These are phyloP conservation scores for Amphipoea oculea DNA, from an alignment of 2,888 invertebrate species.

Conservation along the genomic window DNA sequence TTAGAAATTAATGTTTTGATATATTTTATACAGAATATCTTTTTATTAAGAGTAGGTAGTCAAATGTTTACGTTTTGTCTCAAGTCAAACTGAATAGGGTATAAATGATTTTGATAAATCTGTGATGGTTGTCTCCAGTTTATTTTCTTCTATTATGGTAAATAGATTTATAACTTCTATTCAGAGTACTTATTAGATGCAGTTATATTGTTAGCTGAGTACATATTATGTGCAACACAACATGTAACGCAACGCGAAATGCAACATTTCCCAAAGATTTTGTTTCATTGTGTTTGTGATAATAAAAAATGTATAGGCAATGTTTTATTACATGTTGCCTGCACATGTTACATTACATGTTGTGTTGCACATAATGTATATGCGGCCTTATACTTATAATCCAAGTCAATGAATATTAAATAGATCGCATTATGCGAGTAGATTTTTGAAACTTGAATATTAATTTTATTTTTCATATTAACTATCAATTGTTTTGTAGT, in stretches of 20 bases:
- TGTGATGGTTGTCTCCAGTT: constrained; percentile 38
- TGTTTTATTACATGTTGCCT: not conserved
- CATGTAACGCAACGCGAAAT: not conserved
- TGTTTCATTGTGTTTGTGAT: not conserved
- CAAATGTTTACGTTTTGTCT: too few species aligned
- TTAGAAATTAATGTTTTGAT: too few species aligned
- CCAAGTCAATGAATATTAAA: constrained; percentile 39
- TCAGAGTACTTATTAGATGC: constrained; percentile 50
- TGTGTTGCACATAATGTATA: constrained; percentile 10
- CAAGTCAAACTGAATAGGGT: not conserved
- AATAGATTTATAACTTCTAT: constrained; percentile 47
- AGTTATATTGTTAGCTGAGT: constrained; percentile 14
- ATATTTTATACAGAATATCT: too few species aligned
- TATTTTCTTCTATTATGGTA: constrained; percentile 21
- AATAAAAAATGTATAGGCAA: not conserved
- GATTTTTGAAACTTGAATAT: constrained; percentile 34
- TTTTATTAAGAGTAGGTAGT: too few species aligned
- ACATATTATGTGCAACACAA: constrained; percentile 3
- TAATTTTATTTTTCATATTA: constrained; percentile 17
- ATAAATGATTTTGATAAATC: not conserved
- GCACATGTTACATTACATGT: not conserved
- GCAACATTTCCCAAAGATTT: not conserved
- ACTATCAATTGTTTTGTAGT: constrained; percentile 42
- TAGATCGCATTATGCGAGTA: constrained; percentile 43
- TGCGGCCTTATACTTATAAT: constrained; percentile 43